Conservation (phyloP, 2,888 invertebrate species). For the Calliphora vomitoria region DNA sequence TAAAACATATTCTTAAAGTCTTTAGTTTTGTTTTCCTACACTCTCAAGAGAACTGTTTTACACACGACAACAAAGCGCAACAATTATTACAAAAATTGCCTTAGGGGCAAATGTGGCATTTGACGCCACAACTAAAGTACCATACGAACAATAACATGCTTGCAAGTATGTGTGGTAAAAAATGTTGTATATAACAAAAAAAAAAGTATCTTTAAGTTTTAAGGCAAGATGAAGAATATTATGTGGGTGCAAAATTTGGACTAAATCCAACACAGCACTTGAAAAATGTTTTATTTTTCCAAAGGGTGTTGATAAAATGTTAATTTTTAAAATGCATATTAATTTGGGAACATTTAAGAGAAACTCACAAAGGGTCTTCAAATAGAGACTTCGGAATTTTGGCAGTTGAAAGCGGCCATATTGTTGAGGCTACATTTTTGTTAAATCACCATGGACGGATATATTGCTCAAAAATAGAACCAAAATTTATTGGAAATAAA, state of each 20-base stretch:
- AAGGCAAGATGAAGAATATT: not conserved
- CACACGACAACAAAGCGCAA: constrained; percentile 71
- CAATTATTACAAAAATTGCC: constrained; percentile 72
- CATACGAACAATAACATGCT: not conserved
- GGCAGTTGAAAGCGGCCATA: too few relatives aligned
- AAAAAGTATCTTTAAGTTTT: not conserved
- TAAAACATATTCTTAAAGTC: constrained; percentile 56
- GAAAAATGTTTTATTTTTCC: not conserved
- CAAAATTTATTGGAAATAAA: too few relatives aligned
- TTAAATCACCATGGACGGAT: too few relatives aligned
- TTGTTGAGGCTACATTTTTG: too few relatives aligned
- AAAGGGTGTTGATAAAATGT: not conserved
- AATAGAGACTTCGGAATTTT: too few relatives aligned
- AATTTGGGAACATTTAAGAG: too few relatives aligned
- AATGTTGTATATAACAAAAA: not conserved
- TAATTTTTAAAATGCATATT: too few relatives aligned
- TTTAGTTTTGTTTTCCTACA: constrained; percentile 54
- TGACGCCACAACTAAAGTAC: constrained; percentile 67
- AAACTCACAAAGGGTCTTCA: too few relatives aligned
- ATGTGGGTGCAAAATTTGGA: constrained; percentile 45
- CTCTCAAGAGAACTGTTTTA: constrained; percentile 35
- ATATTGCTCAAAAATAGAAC: too few relatives aligned
- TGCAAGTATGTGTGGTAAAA: constrained; percentile 30
- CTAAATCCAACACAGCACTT: not conserved
- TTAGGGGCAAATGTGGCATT: constrained; percentile 71